Evolutionary conservation across 64 coral and sea anemone genomes (phyloP), one percentile per base, ranked within the genome.

Genomic region (Montipora foliosa): DNA sequence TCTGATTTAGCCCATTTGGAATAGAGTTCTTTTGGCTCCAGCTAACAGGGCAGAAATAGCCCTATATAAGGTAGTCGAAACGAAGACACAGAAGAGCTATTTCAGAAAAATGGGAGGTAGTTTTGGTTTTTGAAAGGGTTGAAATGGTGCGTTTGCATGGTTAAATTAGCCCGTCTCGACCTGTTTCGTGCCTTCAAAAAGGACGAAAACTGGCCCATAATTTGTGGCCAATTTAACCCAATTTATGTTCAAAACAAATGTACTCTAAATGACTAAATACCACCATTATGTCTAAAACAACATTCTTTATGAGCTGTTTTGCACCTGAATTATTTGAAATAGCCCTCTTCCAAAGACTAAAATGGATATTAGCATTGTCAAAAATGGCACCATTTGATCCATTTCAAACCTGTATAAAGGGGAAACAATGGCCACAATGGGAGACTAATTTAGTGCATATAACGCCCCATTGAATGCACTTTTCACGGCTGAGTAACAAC

Each of bases 91-190:
- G 45, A 47, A 8, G 75, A 25, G 75, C 75, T 77, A 48, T 77
- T 77, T 77, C 45, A 12, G 45, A 48, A 77, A 77, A 77, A 48
- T 45, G 75, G 45, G 37, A 22, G 75, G 75, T 29, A 44, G 12
- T 29, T 77, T 77, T 77, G 37, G 37, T 8, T 77, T 77, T 77
- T 77, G 45, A 77, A 77, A 2, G 75, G 75, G 75, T 47, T 48
- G 45, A 77, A 77, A 77, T 77, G 75, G 75, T 47, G 45, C 75
- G 3, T 13, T 77, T 77, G 75, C 22, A 75, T 37, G 73, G 73
- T 9, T 20, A 75, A 24, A 75, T 29, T 37, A 10, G 73, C 25
- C 24, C 73, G 29, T 77, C 29, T 77, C 5, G 52, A 55, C 5
- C 52, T 9, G 9, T 55, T 55, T 55, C 52, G 9, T 55, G 52